A percentile compares a stretch with the other conserved stretches of the same genome.
These are phyloP conservation scores for Pseudotriccus pelzelni DNA, from an alignment of 2,797 vertebrate species.

Conservation along the genomic window DNA sequence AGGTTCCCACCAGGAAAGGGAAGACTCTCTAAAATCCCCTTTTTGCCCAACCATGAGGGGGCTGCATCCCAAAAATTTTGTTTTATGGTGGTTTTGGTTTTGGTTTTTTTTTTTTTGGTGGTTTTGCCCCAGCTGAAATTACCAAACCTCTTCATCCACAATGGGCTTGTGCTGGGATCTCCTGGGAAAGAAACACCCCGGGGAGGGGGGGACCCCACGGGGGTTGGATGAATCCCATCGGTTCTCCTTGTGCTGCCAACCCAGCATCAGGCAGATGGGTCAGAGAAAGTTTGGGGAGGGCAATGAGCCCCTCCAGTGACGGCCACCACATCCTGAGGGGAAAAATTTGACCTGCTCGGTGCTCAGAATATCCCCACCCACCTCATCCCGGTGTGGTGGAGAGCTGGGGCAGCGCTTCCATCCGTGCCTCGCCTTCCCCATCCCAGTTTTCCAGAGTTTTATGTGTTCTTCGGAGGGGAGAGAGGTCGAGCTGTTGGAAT, in stretches of 20 bases:
- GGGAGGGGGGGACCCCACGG: not conserved
- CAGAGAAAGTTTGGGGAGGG: not conserved
- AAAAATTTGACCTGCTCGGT: not conserved
- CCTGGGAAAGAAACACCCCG: not conserved
- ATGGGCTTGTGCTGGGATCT: not conserved
- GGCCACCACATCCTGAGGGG: not conserved
- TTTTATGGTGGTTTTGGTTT: not conserved
- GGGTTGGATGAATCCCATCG: not conserved
- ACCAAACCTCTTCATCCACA: not conserved
- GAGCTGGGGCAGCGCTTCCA: not conserved
- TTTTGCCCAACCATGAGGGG: not conserved
- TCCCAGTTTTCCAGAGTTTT: not conserved
- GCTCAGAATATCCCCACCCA: not conserved
- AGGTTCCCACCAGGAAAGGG: not conserved
- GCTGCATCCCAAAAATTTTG: not conserved
- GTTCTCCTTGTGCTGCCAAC: not conserved
- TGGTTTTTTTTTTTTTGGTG: not conserved
- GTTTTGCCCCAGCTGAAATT: not conserved
- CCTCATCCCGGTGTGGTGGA: not conserved
- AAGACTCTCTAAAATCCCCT: not conserved
- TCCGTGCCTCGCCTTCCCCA: not conserved
- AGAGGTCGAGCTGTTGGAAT: not conserved
- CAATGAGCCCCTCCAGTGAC: not conserved
- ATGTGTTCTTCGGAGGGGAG: not conserved
- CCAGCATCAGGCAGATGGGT: fast-evolving